These are phyloP conservation scores for Bergia sp. DNA, from an alignment of 92 coral and sea anemone genomes.

Conservation along the genomic window DNA sequence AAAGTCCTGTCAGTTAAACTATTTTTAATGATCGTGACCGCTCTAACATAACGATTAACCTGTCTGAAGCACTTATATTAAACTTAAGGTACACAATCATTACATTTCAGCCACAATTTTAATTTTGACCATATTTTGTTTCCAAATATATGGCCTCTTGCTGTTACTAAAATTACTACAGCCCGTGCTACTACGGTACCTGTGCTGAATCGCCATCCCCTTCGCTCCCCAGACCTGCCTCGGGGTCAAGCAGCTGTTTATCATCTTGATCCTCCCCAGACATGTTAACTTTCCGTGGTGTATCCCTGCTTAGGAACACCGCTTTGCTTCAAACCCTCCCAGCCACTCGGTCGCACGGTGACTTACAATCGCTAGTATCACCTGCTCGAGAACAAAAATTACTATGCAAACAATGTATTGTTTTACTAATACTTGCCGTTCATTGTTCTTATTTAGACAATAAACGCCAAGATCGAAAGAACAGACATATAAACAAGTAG, in stretches of 20 bases:
- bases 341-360: neutral
- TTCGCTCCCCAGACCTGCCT: conserved; percentile 20
- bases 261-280: neutral
- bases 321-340: conserved; percentile 1
- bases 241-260: conserved; percentile 29
- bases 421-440: conserved; percentile 5
- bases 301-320: neutral
- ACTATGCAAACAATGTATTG: conserved; percentile 36
- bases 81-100: neutral
- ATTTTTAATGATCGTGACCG: neutral
- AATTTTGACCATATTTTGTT: neutral
- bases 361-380: neutral
- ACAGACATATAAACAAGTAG: neutral
- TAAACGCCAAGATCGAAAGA: neutral
- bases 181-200: neutral
- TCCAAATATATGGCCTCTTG: neutral
- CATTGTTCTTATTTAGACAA: conserved; percentile 17
- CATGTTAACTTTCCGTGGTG: neutral
- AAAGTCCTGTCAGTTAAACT: neutral
- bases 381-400: conserved; percentile 16
- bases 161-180: neutral
- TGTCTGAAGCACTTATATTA: neutral
- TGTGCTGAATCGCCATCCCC: neutral
- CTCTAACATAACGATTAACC: neutral
- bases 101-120: neutral